phyloP scores from a whole-genome alignment of 1,140 invertebrate species.

The Asbolus verrucosus region DNA sequence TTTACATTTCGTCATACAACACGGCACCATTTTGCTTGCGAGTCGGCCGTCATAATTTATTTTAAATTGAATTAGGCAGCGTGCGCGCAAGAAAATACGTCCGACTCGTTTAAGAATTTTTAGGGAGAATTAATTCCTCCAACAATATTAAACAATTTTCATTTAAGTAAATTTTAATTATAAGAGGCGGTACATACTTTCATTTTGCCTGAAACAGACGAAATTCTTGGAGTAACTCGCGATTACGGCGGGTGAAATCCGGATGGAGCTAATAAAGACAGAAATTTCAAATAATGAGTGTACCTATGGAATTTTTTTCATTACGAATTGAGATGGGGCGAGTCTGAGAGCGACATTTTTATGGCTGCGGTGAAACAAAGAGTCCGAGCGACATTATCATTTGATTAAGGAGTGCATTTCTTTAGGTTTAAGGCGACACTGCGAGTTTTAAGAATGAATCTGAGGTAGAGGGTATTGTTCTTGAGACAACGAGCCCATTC shows the following conservation, averaged over 20 bases:
- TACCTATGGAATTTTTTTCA: not conserved
- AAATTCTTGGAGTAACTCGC: too few species aligned
- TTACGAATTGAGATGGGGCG: too few species aligned
- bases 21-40: not conserved
- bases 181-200: constrained; percentile 29
- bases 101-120: constrained; percentile 27
- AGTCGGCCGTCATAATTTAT: constrained; percentile 29
- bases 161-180: constrained; percentile 39
- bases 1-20: constrained; percentile 18
- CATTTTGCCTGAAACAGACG: too few species aligned
- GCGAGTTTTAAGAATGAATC: too few species aligned
- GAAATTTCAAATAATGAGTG: constrained; percentile 2
- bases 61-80: constrained; percentile 24
- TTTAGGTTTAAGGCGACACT: too few species aligned
- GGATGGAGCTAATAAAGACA: not conserved
- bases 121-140: constrained; percentile 27
- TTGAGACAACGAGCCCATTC: not conserved
- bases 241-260: too few species aligned
- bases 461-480: constrained; percentile 7
- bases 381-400: too few species aligned
- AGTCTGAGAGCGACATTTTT: not conserved
- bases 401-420: not conserved
- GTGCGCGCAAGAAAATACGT: not conserved
- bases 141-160: constrained; percentile 39
- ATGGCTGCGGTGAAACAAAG: not conserved